Base-by-base conservation (phyloP, 2,113 vertebrate species). In the Dasypus novemcinctus region DNA sequence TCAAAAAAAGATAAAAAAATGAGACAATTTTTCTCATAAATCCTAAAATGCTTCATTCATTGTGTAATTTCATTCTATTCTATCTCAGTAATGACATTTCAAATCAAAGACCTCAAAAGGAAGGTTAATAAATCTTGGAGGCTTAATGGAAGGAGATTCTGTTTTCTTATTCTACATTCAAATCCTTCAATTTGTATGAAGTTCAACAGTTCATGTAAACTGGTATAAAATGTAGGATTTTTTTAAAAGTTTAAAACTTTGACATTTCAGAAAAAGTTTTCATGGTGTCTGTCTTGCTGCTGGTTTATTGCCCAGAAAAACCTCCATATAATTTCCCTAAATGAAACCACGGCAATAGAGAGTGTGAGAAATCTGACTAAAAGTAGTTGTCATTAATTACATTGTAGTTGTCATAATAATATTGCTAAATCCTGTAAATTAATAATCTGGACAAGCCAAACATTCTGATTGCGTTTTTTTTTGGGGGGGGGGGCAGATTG, bases 1-100 rank as follows among this genome's bases (percentile, higher is more conserved):
- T 91, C 49, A 63, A 74, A 96, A 64, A 96, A 90, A 95, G 84
- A 71, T 93, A 90, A 95, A 46, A 91, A 76, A 96, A 6, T 90
- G 89, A 29, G 84, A 96, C 72, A 91, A 95, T 17, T 93, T 97
- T 92, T 91, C 92, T 90, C 95, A 13, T 91, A 90, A 80, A 96
- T 85, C 15, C 43, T 72, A 90, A 85, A 97, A 94, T 33, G 91
- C 84, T 96, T 94, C 25, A 91, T 85, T 76, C 29, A 66, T 71
- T 75, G 33, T 33, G 31, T 74, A 93, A 95, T 90, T 97, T 96
- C 36, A 91, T 87, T 95, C 69, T 68, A 79, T 95, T 87, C 68
- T 80, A 49, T 86, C 43, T 89, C 66, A 63, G 54, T 54, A 96
- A 96, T 54, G 66, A 71, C 64, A 72, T 91, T 97, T 85, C 41